phyloP scores from a whole-genome alignment of 2,797 vertebrate genomes.

The Vespertilio murinus region DNA sequence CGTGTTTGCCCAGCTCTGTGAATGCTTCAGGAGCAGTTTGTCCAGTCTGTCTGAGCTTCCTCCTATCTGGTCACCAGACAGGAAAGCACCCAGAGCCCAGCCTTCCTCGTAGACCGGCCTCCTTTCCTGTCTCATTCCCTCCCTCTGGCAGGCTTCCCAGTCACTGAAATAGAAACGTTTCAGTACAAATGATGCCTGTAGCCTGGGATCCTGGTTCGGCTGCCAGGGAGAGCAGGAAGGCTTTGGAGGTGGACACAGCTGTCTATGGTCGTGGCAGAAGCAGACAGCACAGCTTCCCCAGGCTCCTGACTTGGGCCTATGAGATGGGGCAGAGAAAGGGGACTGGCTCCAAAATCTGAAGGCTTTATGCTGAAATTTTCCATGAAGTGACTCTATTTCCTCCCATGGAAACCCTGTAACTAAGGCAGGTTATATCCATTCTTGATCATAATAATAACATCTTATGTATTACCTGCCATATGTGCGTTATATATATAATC shows the following conservation, averaged over 20 bases:
- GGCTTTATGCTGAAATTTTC: background rate
- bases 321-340: background rate
- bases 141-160: background rate
- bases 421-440: conserved; percentile 30
- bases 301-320: background rate
- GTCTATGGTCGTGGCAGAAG: background rate
- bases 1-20: background rate
- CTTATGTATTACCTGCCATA: background rate
- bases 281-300: background rate
- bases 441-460: background rate
- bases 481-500: background rate
- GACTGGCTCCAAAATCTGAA: background rate
- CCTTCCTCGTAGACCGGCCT: background rate
- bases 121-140: background rate
- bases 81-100: background rate
- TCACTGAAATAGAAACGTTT: conserved; percentile 47
- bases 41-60: background rate
- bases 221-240: background rate
- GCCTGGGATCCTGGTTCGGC: background rate
- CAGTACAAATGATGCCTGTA: background rate
- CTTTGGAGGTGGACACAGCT: background rate
- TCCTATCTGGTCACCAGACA: background rate
- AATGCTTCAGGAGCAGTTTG: background rate
- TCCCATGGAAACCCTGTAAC: conserved; percentile 31
- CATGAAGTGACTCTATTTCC: background rate